Base-by-base conservation (phyloP, 2,113 vertebrate species). In the Cygnus buccinator region DNA sequence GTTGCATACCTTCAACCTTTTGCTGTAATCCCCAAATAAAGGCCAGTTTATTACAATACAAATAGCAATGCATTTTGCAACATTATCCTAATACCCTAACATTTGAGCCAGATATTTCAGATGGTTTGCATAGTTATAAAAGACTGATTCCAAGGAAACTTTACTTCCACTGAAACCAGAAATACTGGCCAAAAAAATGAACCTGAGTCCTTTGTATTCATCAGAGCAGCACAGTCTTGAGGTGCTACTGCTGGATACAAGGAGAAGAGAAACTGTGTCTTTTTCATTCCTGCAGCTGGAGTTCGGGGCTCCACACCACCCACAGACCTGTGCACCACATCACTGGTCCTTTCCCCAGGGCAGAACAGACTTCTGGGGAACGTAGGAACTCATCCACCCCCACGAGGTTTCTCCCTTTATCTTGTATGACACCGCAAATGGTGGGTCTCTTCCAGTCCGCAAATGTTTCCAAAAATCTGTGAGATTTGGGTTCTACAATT, bases 331-430 rank as follows among this genome's bases (percentile, higher is more conserved):
- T 2, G 1, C 0, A 1, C 35, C 18, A 12, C 20, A 13, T 26
- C 33, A 6, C 16, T 0, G 11, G 39, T 6, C 31, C 74, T 41
- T 37, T n/a, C 35, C 65, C 20, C 2, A 0, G 19, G 21, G 28
- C 63, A 39, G 31, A 35, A 39, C 6, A 6, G 25, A 1, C 3
- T 31, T 17, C n/a, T 39, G 62, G 18, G 48, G 13, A 39, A 35
- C 1, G 0, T 6, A 23, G 67, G 43, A 31, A 19, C 8, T 6
- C 17, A 4, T 9, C 2, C 0, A 1, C 21, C 50, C 50, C 50
- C 23, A 1, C 11, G 55, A 74, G 6, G 14, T 35, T 74, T 75
- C 17, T 92, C 12, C 6, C 41, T 85, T 70, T 46, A 57, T 35
- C 33, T 72, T 5, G 2, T 26, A 35, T 3, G 6, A 55, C 26